These are phyloP conservation scores for Bruchidius siliquastri DNA, from an alignment of 2,888 invertebrate genomes.

Conservation along the genomic window DNA sequence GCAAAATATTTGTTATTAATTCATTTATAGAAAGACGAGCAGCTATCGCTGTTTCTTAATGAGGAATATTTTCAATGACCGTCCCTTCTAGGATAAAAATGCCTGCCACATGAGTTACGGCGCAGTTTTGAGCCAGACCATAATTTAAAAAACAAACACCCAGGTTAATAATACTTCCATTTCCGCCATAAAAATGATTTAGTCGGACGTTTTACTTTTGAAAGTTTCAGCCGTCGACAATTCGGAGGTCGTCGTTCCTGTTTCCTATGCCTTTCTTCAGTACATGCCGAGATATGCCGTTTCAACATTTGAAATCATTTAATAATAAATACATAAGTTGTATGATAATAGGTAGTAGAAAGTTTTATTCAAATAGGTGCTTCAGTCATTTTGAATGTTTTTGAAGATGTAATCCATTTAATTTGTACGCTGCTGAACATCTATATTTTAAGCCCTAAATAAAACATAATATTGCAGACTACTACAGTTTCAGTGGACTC, in stretches of 20 bases:
- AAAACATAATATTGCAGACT: too few relatives aligned
- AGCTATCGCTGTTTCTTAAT: neutral
- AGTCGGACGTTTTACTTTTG: neutral
- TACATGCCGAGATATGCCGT: too few relatives aligned
- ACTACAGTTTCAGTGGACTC: too few relatives aligned
- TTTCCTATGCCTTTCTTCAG: neutral
- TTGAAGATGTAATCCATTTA: too few relatives aligned
- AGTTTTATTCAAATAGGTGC: too few relatives aligned
- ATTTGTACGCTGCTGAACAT: too few relatives aligned
- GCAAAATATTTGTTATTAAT: neutral
- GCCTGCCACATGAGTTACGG: neutral
- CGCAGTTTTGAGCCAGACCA: neutral
- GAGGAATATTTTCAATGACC: neutral
- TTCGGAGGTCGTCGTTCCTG: neutral
- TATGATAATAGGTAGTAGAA: too few relatives aligned
- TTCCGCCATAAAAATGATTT: neutral
- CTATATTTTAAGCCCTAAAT: too few relatives aligned
- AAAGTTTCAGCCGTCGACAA: neutral
- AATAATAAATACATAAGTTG: too few relatives aligned
- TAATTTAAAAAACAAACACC: neutral
- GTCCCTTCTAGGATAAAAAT: neutral
- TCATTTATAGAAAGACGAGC: neutral
- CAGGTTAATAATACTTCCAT: neutral
- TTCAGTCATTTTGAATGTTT: too few relatives aligned
- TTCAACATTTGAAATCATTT: too few relatives aligned